Conservation (phyloP, 1,140 invertebrate genomes). For the Galleria mellonella region DNA sequence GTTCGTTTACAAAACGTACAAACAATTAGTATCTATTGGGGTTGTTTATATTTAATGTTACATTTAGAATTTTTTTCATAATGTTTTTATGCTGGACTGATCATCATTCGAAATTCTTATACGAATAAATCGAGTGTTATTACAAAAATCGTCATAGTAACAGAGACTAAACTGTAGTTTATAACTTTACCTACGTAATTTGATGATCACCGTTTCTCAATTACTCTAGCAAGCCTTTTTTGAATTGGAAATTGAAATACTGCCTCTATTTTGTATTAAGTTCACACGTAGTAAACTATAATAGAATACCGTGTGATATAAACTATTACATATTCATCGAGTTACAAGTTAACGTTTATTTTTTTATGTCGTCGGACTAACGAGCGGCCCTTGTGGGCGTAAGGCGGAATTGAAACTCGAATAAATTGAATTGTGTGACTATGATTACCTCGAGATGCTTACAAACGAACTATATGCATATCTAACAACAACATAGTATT, state of each 20-base stretch:
- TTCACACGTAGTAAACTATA: background rate
- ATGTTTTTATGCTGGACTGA: no score
- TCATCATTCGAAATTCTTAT: no score
- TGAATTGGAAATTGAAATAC: background rate
- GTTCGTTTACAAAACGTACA: no score
- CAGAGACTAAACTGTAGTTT: no score
- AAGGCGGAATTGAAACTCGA: slow-evolving; percentile 35
- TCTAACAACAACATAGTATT: slow-evolving; percentile 18
- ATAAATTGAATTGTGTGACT: slow-evolving; percentile 49
- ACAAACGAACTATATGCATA: slow-evolving; percentile 3
- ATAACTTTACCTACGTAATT: no score
- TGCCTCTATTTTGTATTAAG: background rate
- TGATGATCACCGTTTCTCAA: no score
- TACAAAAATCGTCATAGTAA: no score
- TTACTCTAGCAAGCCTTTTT: no score
- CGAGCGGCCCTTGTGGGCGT: slow-evolving; percentile 26
- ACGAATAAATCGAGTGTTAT: no score
- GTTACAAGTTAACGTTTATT: slow-evolving; percentile 37
- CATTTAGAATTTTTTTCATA: no score
- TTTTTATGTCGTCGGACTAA: slow-evolving; percentile 29
- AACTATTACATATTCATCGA: slow-evolving; percentile 40
- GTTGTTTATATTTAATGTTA: no score
- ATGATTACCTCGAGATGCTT: slow-evolving; percentile 33
- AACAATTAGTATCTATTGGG: no score
- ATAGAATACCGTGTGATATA: slow-evolving; percentile 23